Evolutionary conservation across 2,888 invertebrate species (phyloP), one percentile per base, ranked within the genome.

Genomic region (Ischnus inquisitorius): DNA sequence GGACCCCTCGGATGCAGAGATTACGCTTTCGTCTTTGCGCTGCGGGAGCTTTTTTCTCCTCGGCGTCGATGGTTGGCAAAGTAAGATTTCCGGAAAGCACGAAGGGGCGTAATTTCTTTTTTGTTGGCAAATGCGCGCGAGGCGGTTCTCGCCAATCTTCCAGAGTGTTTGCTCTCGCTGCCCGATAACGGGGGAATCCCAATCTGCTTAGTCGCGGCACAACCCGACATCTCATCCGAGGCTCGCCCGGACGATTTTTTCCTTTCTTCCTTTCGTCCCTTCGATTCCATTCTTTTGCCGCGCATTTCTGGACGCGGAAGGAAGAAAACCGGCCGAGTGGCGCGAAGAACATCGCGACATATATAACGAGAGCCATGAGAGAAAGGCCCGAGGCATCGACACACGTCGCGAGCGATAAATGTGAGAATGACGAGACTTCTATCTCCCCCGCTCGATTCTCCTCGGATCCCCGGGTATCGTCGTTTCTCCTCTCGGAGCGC

Each of bases 141-240:
- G 19, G 84, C 84, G 87, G 84, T 87, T 85, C 84, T 87, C 69
- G 86, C 89, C 89, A 90, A 90, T 90, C 89, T 89, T 78, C 84
- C 86, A 48, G 83, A 90, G 90, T 90, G 90, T 90, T 90, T 90
- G 88, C 90, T 80, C 86, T 84, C 71, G 65, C 67, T 88, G 88
- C 89, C 89, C 87, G 83, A 87, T 88, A 87, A 87, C 85, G 87
- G 72, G 72, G 86, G 76, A 60, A 79, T 76, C 80, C 28, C 78
- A 34, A 67, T 78, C 79, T 77, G 54, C 72, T 76, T 60, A 80
- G 75, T 84, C 75, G 64, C 65, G n/a, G 67, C 5, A 39, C 16
- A 60, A 46, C n/a, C 16, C 46, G 16, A 8, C 34, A 57, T 76
- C 48, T 65, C 57, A 43, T 62, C 46, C n/a, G n/a, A 46, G 46